A percentile compares a stretch with the other conserved stretches of the same genome.
phyloP scores from a whole-genome alignment of 2,888 invertebrate genomes.

The Euplagia quadripunctaria region DNA sequence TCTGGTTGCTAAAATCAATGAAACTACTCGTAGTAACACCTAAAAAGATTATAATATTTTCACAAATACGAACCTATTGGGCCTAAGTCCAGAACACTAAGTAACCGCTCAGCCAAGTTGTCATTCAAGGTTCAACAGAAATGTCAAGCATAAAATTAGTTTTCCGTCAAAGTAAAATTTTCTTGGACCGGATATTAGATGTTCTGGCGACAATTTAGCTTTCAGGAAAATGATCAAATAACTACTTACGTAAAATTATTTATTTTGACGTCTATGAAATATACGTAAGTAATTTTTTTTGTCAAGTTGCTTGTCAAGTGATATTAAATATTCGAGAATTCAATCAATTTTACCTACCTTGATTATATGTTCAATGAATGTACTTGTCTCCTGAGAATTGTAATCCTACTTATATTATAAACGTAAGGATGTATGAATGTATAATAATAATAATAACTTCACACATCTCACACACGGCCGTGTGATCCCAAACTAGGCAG shows the following conservation, averaged over 20 bases:
- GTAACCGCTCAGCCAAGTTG: constrained; percentile 3
- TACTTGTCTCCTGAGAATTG: background rate
- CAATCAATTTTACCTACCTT: background rate
- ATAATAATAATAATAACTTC: no score
- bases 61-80: no score
- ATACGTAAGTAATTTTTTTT: background rate
- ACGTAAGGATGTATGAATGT: no score
- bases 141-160: constrained; percentile 22
- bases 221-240: constrained; percentile 26
- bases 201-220: constrained; percentile 21
- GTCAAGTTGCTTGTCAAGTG: background rate
- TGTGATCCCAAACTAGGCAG: no score
- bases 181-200: constrained; percentile 23
- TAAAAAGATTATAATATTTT: no score
- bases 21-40: no score
- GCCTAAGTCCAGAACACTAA: background rate
- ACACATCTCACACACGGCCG: no score
- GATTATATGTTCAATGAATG: background rate
- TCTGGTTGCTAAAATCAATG: no score
- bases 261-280: constrained; percentile 3
- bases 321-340: background rate
- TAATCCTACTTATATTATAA: no score
- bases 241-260: constrained; percentile 19
- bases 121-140: constrained; percentile 5
- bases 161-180: constrained; percentile 18